These are phyloP conservation scores for Paraplagusia blochii DNA, from an alignment of 2,113 vertebrate genomes.

Conservation along the genomic window DNA sequence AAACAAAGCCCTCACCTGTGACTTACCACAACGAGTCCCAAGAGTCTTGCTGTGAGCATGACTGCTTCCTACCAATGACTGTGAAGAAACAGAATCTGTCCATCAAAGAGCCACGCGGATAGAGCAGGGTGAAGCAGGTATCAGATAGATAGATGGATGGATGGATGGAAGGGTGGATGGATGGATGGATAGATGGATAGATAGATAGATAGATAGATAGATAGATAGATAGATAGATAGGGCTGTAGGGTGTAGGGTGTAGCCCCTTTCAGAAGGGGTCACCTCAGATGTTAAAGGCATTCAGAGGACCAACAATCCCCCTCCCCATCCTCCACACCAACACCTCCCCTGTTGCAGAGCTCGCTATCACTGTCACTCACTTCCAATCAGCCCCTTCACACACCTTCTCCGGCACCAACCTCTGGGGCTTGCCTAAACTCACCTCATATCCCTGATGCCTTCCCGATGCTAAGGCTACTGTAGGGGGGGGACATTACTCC, in stretches of 20 bases:
- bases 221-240: constrained; percentile 20
- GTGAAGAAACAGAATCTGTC: too few species aligned
- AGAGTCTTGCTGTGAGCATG: constrained; percentile 15
- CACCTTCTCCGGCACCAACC: constrained; percentile 38
- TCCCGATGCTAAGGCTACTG: constrained; percentile 29
- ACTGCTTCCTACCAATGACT: not conserved
- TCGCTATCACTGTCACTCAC: constrained; percentile 40
- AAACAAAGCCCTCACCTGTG: constrained; percentile 42
- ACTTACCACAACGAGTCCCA: constrained; percentile 60
- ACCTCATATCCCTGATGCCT: constrained; percentile 47
- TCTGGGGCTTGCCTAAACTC: constrained; percentile 41
- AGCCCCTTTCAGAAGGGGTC: constrained; percentile 58
- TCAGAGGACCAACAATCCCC: constrained; percentile 59
- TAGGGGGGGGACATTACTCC: constrained; percentile 34
- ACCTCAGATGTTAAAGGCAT: constrained; percentile 72
- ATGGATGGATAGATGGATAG: constrained; percentile 5
- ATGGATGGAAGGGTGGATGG: constrained; percentile 17
- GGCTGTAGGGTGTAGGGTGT: too few species aligned
- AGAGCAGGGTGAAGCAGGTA: too few species aligned
- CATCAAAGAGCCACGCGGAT: not conserved
- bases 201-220: constrained; percentile 15
- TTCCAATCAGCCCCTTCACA: constrained; percentile 57
- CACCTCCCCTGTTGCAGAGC: constrained; percentile 22
- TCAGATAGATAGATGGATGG: constrained; percentile 6
- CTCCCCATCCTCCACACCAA: constrained; percentile 26